Percentiles rank a stretch among this genome's conserved stretches.
These are phyloP conservation scores for Merops nubicus DNA, from an alignment of 2,113 vertebrate genomes.

Conservation along the genomic window DNA sequence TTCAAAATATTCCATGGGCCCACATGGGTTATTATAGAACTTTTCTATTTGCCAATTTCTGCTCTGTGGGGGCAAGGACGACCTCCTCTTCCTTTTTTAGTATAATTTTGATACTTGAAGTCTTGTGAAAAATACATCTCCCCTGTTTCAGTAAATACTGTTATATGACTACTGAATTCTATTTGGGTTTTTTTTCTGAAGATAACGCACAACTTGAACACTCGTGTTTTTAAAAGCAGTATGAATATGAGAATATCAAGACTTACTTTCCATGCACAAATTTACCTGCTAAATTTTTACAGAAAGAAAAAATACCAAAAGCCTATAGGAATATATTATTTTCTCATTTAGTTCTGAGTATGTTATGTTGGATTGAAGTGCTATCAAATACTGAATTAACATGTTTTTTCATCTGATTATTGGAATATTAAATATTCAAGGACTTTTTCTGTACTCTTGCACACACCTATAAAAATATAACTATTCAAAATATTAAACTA, in stretches of 20 bases:
- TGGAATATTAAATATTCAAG: not conserved
- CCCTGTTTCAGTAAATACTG: not conserved
- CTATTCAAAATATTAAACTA: not conserved
- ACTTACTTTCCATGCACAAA: not conserved
- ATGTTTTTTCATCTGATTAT: not conserved
- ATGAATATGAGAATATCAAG: not conserved
- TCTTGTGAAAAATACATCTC: not conserved
- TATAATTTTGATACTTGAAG: not conserved
- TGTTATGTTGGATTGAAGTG: not conserved
- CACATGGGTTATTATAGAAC: not conserved
- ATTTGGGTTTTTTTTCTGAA: not conserved
- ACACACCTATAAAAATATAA: not conserved
- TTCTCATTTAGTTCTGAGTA: not conserved
- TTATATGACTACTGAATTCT: not conserved
- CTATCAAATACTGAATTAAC: not conserved
- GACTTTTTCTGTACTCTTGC: not conserved
- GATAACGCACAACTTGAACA: not conserved
- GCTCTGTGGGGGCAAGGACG: not conserved
- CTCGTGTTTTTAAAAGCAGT: not conserved
- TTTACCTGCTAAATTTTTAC: not conserved
- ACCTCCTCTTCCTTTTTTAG: fast-evolving
- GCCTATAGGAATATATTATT: not conserved
- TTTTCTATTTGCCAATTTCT: not conserved
- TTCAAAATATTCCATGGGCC: not conserved
- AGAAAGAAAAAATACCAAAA: not conserved